Evolutionary conservation across 2,888 invertebrate genomes (phyloP), one percentile per base, ranked within the genome.

Genomic region (Galeopsomyia nigrocyanea): DNA sequence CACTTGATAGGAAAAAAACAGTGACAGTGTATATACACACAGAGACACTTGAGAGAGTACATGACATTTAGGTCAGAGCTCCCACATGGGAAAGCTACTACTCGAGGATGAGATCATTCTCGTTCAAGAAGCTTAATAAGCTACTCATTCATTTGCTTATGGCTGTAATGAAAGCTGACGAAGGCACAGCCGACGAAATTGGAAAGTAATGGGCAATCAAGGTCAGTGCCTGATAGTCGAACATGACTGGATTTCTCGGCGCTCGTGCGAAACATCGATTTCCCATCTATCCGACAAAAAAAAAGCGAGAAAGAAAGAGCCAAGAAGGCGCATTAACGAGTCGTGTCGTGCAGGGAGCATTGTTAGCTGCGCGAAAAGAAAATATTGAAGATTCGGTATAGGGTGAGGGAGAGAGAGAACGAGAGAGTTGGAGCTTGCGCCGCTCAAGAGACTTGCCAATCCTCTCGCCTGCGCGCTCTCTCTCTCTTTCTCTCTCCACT

Each of bases 301-400:
- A 31, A 31, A 31, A 31, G 7, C 51, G 49, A 53, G 60, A 57
- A 47, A 58, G 58, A 58, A 9, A 58, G 46, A 46, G 58, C n/a
- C 2, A 58, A 17, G 10, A 58, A 10, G 17, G 17, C n/a, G 51
- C 22, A 46, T 70, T 53, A 46, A 39, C 39, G 39, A 39, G 5
- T 10, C 7, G 39, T 39, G 7, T 39, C 7, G 21, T n/a, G 31
- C 55, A 66, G 26, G 58, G 26, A 5, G 70, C 73, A 74, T 74
- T 74, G 73, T 74, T 70, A 74, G 39, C 39, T n/a, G n/a, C 49
- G 63, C 63, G 67, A 58, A 74, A 74, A 67, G 73, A 74, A 74
- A 74, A 74, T 74, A 74, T 70, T 74, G 73, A 74, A 74, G 70
- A 74, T 70, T 70, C 70, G 69, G 56, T 46, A 55, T 17, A 26